Percentiles rank a stretch among this genome's conserved stretches.
Evolutionary conservation across 1,140 invertebrate species (phyloP).

Genomic region (Phthorimaea operculella): DNA sequence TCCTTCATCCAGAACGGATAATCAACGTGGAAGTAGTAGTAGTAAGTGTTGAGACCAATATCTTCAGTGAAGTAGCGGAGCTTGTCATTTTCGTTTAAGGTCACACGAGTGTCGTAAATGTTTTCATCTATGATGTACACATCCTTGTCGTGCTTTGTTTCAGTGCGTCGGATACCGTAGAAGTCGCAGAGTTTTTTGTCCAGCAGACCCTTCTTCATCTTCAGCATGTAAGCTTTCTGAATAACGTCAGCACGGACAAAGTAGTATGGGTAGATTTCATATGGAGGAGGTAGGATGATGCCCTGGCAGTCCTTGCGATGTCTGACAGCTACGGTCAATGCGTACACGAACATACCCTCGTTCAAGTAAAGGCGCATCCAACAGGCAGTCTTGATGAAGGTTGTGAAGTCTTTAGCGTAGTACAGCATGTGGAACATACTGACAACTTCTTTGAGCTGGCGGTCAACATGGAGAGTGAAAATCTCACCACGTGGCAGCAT

Average conservation of each 20-base stretch:
- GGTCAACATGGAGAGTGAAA: slow-evolving; percentile 72
- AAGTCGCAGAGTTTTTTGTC: slow-evolving; percentile 50
- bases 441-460: slow-evolving; percentile 72
- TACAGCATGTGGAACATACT: slow-evolving; percentile 76
- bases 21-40: slow-evolving; percentile 75
- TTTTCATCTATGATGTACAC: slow-evolving; percentile 59
- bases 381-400: slow-evolving; percentile 70
- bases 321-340: slow-evolving; percentile 70
- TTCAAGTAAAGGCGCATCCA: slow-evolving; percentile 74
- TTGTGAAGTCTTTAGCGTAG: slow-evolving; percentile 73
- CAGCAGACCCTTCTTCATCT: slow-evolving; percentile 62
- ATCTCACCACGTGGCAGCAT: slow-evolving; percentile 70
- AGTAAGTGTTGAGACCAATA: slow-evolving; percentile 75
- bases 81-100: slow-evolving; percentile 47
- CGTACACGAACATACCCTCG: slow-evolving; percentile 73
- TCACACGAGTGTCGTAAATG: slow-evolving; percentile 51
- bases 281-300: slow-evolving; percentile 72
- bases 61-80: slow-evolving; percentile 77
- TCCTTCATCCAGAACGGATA: slow-evolving; percentile 75
- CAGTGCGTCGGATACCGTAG: slow-evolving; percentile 52
- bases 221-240: slow-evolving; percentile 69
- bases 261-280: slow-evolving; percentile 76
- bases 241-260: slow-evolving; percentile 72
- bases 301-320: slow-evolving; percentile 72
- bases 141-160: slow-evolving; percentile 30